These are phyloP conservation scores for Cyprinodon tularosa DNA, from an alignment of 2,113 vertebrate genomes.

Conservation along the genomic window DNA sequence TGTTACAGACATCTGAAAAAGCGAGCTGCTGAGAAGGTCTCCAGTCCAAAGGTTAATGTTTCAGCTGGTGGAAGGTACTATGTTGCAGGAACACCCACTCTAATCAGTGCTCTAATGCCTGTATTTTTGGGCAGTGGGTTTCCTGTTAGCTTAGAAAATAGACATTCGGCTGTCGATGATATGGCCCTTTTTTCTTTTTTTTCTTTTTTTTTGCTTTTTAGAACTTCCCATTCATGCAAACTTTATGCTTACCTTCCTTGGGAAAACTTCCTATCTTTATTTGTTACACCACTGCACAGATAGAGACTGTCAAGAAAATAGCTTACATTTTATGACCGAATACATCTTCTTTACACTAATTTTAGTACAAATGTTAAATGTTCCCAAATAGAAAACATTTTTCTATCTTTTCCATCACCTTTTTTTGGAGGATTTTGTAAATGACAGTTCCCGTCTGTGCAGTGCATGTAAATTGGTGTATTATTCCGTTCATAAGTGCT, in stretches of 20 bases:
- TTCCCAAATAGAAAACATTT: not conserved
- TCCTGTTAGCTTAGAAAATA: constrained; percentile 43
- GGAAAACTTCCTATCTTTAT: not conserved
- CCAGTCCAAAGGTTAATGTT: constrained; percentile 68
- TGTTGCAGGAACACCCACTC: constrained; percentile 42
- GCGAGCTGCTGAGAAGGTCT: constrained; percentile 61
- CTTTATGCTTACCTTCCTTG: not conserved
- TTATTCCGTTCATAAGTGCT: not conserved
- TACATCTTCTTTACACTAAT: not conserved
- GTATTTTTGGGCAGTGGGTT: constrained; percentile 58
- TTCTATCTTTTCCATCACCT: not conserved
- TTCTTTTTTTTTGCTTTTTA: constrained; percentile 7
- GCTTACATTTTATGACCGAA: not conserved
- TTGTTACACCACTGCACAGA: not conserved
- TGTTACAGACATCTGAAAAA: constrained; percentile 79
- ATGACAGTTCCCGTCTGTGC: constrained; percentile 28
- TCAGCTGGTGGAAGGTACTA: constrained; percentile 69
- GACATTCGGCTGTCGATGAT: not conserved
- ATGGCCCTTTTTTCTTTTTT: not conserved
- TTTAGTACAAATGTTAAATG: not conserved
- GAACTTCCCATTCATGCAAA: not conserved
- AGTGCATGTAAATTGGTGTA: not conserved
- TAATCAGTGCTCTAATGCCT: constrained; percentile 9
- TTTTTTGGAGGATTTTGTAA: not conserved
- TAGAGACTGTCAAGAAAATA: not conserved